Conservation (phyloP, 2,797 vertebrate species). For the Sphenodon punctatus region DNA sequence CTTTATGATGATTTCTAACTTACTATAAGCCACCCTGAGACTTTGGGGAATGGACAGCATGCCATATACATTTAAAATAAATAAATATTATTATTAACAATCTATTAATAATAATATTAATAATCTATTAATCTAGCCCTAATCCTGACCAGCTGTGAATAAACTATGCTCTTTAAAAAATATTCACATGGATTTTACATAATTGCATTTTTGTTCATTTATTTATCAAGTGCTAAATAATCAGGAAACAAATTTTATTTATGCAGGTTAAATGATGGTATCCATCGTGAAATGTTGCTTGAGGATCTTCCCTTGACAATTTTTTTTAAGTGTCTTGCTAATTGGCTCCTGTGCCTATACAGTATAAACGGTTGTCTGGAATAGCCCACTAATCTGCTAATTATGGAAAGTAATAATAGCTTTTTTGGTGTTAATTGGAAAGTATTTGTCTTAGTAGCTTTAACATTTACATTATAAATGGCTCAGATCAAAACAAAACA, state of each 20-base stretch:
- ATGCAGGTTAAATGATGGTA: neutral
- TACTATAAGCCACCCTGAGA: too few species aligned
- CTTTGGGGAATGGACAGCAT: too few species aligned
- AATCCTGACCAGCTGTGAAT: neutral
- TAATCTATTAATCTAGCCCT: neutral
- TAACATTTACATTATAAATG: constrained; percentile 1
- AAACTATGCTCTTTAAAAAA: neutral
- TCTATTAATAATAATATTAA: too few species aligned
- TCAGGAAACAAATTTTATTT: neutral
- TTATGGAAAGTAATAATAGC: neutral
- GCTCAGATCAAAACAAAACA: neutral
- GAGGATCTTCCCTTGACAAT: neutral
- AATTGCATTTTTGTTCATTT: neutral
- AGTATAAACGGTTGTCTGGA: neutral
- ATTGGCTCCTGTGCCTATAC: neutral
- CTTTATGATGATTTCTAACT: too few species aligned
- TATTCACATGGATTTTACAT: neutral
- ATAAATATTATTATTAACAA: too few species aligned
- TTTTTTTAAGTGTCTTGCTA: constrained; percentile 17
- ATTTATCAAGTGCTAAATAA: neutral
- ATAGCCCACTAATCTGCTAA: constrained; percentile 8
- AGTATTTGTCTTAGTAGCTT: constrained; percentile 1
- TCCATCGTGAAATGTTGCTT: constrained; percentile 7
- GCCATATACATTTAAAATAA: too few species aligned
- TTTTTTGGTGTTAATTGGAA: neutral